Evolutionary conservation across 2,888 invertebrate genomes (phyloP).

Genomic region (Anorthoa munda): DNA sequence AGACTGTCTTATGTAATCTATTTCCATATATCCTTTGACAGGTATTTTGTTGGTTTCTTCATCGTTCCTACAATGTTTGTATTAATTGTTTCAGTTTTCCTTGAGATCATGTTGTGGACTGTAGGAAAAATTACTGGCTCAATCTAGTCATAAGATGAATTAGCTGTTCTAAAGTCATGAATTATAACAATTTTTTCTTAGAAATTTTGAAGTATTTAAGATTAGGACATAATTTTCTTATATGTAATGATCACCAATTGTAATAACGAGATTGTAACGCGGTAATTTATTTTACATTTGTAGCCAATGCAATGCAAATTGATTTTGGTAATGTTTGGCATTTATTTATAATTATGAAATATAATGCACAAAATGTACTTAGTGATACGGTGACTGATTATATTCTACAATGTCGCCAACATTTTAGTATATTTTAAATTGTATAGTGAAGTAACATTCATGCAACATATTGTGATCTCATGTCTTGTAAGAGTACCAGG

Average conservation of each 20-base stretch:
- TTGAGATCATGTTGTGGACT: constrained; percentile 80
- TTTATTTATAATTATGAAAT: constrained; percentile 83
- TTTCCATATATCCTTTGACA: constrained; percentile 67
- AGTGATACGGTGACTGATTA: constrained; percentile 80
- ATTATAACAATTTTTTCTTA: constrained; percentile 82
- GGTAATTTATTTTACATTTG: constrained; percentile 77
- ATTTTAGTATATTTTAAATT: constrained; percentile 78
- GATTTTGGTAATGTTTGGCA: constrained; percentile 82
- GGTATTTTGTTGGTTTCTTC: constrained; percentile 80
- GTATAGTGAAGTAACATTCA: constrained; percentile 78
- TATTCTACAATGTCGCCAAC: constrained; percentile 74
- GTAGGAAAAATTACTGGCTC: constrained; percentile 87
- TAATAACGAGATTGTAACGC: constrained; percentile 79
- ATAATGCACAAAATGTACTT: constrained; percentile 90
- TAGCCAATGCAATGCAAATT: constrained; percentile 80
- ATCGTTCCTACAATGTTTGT: constrained; percentile 88
- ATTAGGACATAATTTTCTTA: constrained; percentile 78
- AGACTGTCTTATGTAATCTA: constrained; percentile 75
- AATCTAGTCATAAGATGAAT: constrained; percentile 91
- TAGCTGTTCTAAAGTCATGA: constrained; percentile 86
- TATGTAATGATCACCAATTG: constrained; percentile 78
- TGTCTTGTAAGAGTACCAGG: constrained; percentile 82
- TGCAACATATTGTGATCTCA: constrained; percentile 86
- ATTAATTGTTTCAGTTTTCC: constrained; percentile 88
- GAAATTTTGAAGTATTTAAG: constrained; percentile 84